A percentile compares a stretch with the other conserved stretches of the same genome.
These are phyloP conservation scores for Xiphophorus hellerii DNA, from an alignment of 2,113 vertebrate species.

Conservation along the genomic window DNA sequence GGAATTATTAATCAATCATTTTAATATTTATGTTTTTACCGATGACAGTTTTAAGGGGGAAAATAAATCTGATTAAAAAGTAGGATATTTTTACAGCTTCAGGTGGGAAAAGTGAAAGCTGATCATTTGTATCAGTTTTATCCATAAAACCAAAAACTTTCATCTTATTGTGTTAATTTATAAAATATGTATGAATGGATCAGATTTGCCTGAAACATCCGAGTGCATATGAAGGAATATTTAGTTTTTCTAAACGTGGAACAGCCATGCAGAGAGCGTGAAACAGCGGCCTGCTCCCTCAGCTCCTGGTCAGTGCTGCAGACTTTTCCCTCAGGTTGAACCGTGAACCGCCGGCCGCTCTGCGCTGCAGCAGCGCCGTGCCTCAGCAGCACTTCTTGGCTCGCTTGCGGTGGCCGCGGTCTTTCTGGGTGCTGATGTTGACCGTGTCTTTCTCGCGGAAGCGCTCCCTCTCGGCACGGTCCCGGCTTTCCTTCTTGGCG, in stretches of 20 bases:
- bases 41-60: too few relatives aligned
- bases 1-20: too few relatives aligned
- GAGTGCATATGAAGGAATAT: neutral
- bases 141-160: neutral
- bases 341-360: neutral
- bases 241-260: neutral
- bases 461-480: constrained; percentile 73
- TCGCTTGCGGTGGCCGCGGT: constrained; percentile 81
- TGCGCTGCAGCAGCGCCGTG: too few relatives aligned
- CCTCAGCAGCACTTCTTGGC: constrained; percentile 85
- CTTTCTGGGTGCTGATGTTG: constrained; percentile 81
- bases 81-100: neutral
- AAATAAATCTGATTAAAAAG: too few relatives aligned
- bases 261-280: too few relatives aligned
- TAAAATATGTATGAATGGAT: neutral
- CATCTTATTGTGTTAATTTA: neutral
- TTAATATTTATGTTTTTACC: too few relatives aligned
- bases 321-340: constrained; percentile 8
- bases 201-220: neutral
- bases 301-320: constrained; percentile 40
- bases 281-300: constrained; percentile 40
- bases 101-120: neutral
- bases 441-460: constrained; percentile 84
- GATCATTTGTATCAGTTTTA: neutral
- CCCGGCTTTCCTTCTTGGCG: constrained; percentile 83